These are phyloP conservation scores for Eonycteris spelaea DNA, from an alignment of 2,113 vertebrate genomes.

Conservation along the genomic window DNA sequence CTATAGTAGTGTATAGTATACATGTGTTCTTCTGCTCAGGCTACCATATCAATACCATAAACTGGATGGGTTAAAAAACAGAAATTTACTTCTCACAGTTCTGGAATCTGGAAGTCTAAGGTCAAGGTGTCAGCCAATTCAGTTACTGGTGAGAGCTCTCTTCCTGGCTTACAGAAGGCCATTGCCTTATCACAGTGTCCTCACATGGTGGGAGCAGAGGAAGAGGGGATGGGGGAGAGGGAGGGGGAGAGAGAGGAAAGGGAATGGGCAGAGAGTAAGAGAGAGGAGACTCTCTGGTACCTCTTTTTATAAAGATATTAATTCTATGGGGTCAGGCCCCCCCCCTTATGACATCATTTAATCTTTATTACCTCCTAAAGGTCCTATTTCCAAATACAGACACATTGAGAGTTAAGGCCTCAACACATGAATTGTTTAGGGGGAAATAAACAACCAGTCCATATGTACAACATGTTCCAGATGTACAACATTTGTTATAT, in stretches of 20 bases:
- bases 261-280: neutral
- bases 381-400: neutral
- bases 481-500: neutral
- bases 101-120: neutral
- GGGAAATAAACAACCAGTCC: neutral
- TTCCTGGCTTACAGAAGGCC: neutral
- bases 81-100: neutral
- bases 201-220: neutral
- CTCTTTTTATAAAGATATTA: neutral
- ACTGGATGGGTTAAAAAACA: neutral
- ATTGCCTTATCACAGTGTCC: neutral
- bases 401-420: neutral
- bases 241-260: too few relatives aligned
- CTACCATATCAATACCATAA: neutral
- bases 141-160: neutral
- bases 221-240: neutral
- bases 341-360: neutral
- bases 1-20: neutral
- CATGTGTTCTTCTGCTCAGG: neutral
- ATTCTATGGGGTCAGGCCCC: neutral
- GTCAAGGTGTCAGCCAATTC: neutral
- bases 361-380: neutral
- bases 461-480: neutral
- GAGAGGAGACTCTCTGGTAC: neutral
- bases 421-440: neutral